phyloP scores from a whole-genome alignment of 2,113 vertebrate genomes.

The Solea senegalensis region DNA sequence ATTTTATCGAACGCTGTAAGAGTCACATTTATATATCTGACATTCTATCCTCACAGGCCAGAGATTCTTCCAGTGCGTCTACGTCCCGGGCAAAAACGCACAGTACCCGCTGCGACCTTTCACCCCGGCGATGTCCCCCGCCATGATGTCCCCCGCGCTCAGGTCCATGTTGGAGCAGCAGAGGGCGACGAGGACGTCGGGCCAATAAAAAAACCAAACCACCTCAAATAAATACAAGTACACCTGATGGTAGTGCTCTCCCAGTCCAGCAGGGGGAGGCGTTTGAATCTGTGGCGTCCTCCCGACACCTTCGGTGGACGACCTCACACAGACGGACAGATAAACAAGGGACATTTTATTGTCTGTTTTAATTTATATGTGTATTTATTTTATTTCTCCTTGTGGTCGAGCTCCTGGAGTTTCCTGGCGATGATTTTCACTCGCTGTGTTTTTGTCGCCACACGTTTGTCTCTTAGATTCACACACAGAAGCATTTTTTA shows the following conservation, averaged over 20 bases:
- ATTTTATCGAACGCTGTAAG: too few species aligned
- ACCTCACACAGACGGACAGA: neutral
- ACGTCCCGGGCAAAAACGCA: constrained; percentile 75
- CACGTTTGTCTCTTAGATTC: neutral
- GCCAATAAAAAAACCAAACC: constrained; percentile 58
- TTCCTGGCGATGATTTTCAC: neutral
- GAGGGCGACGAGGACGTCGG: constrained; percentile 65
- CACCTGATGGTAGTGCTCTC: neutral
- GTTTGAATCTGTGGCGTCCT: constrained; percentile 24
- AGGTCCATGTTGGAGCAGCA: constrained; percentile 79
- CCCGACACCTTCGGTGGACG: neutral
- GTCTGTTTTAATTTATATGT: constrained; percentile 44
- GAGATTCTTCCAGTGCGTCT: constrained; percentile 83
- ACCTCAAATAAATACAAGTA: neutral
- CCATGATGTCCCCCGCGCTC: constrained; percentile 71
- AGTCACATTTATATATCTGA: neutral
- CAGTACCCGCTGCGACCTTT: constrained; percentile 77
- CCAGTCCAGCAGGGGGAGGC: constrained; percentile 42
- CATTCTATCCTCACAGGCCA: constrained; percentile 66
- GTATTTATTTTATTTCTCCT: constrained; percentile 30
- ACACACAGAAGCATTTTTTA: too few species aligned
- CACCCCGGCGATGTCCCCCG: constrained; percentile 73
- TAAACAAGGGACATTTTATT: constrained; percentile 23
- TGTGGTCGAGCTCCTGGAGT: constrained; percentile 60
- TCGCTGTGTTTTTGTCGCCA: neutral